Conservation (phyloP, 2,888 invertebrate genomes). For the Operophtera brumata region DNA sequence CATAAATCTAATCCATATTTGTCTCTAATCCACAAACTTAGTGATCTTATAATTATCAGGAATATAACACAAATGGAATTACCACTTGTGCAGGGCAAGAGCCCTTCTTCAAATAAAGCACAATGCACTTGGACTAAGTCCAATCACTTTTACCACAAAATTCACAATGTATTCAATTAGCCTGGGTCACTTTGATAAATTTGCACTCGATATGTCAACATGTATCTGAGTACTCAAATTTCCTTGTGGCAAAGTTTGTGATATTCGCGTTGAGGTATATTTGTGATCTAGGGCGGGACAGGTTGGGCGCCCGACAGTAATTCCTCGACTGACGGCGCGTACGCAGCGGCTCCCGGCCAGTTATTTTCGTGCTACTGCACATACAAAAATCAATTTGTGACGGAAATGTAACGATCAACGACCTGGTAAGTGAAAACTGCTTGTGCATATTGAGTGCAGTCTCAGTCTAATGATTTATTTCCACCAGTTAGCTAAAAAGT, state of each 20-base stretch:
- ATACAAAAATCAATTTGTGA: conserved; percentile 74
- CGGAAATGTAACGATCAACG: conserved; percentile 79
- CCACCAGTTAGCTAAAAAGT: background rate
- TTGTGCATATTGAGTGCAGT: conserved; percentile 34
- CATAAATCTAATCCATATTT: no score
- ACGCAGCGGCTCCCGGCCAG: conserved; percentile 72
- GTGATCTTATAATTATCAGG: background rate
- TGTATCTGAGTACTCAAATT: conserved; percentile 23
- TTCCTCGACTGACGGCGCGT: conserved; percentile 56
- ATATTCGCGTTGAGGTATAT: conserved; percentile 45
- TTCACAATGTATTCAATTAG: conserved; percentile 43
- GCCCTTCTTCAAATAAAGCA: conserved; percentile 52
- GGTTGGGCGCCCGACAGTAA: conserved; percentile 51
- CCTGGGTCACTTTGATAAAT: conserved; percentile 29
- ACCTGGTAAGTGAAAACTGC: conserved; percentile 62
- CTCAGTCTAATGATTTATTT: conserved; percentile 6
- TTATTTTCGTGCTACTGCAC: conserved; percentile 78
- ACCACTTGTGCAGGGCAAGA: conserved; percentile 50
- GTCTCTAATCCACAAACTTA: no score
- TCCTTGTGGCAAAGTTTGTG: conserved; percentile 32
- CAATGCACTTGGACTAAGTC: conserved; percentile 62
- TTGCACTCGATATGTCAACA: conserved; percentile 1
- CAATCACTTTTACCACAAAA: conserved; percentile 52
- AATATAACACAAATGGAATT: conserved; percentile 39
- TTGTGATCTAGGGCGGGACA: conserved; percentile 53